Evolutionary conservation across 2,797 vertebrate genomes (phyloP).

Genomic region (Nasua narica): DNA sequence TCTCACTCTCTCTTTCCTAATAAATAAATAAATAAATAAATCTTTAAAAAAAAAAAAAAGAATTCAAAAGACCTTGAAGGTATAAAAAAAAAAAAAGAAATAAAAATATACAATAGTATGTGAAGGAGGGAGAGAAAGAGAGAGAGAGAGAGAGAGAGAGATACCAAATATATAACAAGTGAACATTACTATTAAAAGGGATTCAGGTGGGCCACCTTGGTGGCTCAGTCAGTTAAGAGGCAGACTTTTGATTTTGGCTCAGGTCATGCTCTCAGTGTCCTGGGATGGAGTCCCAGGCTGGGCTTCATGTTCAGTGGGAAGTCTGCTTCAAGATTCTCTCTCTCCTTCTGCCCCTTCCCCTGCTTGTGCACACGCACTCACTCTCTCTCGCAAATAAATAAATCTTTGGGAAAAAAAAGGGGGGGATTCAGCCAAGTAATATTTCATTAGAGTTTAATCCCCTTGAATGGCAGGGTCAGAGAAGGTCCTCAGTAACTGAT

Average conservation of each 20-base stretch:
- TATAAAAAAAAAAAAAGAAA: too few relatives aligned
- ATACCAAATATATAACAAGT: neutral
- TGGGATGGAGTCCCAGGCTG: neutral
- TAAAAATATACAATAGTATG: neutral
- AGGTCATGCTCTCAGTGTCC: neutral
- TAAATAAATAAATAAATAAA: too few relatives aligned
- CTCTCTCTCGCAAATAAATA: neutral
- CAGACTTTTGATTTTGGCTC: neutral
- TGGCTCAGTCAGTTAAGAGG: neutral
- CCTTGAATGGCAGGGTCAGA: neutral
- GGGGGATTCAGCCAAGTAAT: neutral
- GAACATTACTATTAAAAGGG: neutral
- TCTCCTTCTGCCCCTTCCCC: neutral
- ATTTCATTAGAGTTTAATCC: neutral
- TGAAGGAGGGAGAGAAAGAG: neutral
- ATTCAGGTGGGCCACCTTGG: neutral
- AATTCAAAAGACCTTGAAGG: too few relatives aligned
- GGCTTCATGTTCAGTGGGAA: neutral
- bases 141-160: neutral
- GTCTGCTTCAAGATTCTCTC: neutral
- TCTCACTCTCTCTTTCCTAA: too few relatives aligned
- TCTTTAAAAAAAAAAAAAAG: too few relatives aligned
- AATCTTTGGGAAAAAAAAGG: neutral
- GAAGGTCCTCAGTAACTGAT: neutral
- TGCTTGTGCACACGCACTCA: fast-evolving